phyloP scores from a whole-genome alignment of 1,140 invertebrate genomes.

The Drosophila suzukii region DNA sequence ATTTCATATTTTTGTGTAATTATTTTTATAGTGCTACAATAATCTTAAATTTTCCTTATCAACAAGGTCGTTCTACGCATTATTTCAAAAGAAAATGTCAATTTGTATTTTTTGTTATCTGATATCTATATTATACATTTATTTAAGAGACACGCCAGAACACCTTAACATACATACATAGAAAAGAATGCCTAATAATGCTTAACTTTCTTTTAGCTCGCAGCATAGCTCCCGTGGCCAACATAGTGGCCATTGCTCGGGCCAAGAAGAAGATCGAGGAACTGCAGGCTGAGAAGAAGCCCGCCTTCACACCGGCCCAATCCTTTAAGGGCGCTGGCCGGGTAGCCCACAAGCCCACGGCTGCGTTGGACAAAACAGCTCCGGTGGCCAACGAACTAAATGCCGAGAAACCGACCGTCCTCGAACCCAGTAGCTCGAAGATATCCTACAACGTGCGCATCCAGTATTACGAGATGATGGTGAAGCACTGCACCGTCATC shows the following conservation, averaged over 20 bases:
- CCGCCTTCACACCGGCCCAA: constrained; percentile 87
- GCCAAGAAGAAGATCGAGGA: constrained; percentile 87
- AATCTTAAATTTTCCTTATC: too few species aligned
- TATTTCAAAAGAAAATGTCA: not conserved
- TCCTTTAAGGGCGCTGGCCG: constrained; percentile 88
- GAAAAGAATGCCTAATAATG: not conserved
- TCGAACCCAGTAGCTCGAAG: constrained; percentile 91
- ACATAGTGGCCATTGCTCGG: constrained; percentile 86
- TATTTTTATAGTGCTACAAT: too few species aligned
- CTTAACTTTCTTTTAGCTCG: constrained; percentile 50
- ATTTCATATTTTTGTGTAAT: too few species aligned
- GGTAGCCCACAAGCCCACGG: constrained; percentile 87
- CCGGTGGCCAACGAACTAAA: constrained; percentile 33
- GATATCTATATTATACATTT: not conserved
- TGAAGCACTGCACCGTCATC: constrained; percentile 93
- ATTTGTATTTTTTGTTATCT: not conserved
- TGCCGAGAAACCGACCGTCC: constrained; percentile 85
- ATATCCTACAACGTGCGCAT: constrained; percentile 93
- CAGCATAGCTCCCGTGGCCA: constrained; percentile 87
- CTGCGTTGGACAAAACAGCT: constrained; percentile 53
- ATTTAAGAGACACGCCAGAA: too few species aligned
- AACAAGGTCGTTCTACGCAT: too few species aligned
- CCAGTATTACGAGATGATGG: constrained; percentile 93
- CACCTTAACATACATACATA: too few species aligned
- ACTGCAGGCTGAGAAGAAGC: constrained; percentile 82